Evolutionary conservation across 2,113 vertebrate species (phyloP), one percentile per base, ranked within the genome.

Genomic region (Ranitomeya imitator): DNA sequence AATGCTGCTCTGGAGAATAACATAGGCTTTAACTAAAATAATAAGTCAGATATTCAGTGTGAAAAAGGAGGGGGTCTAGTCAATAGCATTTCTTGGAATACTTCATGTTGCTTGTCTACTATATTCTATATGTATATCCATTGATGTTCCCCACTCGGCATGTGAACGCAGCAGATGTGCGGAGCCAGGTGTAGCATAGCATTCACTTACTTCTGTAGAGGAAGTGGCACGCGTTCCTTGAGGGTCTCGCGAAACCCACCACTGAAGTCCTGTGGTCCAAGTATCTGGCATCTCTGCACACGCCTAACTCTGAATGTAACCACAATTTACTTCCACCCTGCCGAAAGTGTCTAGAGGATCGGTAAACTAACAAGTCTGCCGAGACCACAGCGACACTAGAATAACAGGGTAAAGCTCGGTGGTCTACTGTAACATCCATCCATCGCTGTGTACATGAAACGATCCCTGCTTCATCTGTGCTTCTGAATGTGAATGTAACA

Each of bases 181-280:
- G 13, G 51, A 31, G 61, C 65, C 79, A 82, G 79, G 26, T 83
- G 86, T 21, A 18, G 23, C 57, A 57, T 2, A 1, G 14, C 73
- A 21, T 61, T 26, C 21, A 59, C 67, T 65, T 45, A 14, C 63
- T 61, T 69, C 86, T 88, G 80, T 6, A 78, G 57, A 88, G 71
- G 80, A 88, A 78, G 80, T 88, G 77, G 80, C 59, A 21, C 23
- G 12, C 59, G 65, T 7, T 84, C n/a, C 63, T 57, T 78, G 67
- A 63, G 87, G 87, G 87, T 88, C 87, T 83, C 55, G 54, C 57
- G 18, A 88, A 83, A 88, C 79, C 86, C 86, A 88, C 80, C 81
- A 77, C 54, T 55, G 7, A 31, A 51, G 80, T 77, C 87, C 80
- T 88, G 87, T 86, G 85, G 85, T 79, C 85, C 85, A 55, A 23